These are phyloP conservation scores for Paralichthys olivaceus DNA, from an alignment of 2,113 vertebrate genomes.

Conservation along the genomic window DNA sequence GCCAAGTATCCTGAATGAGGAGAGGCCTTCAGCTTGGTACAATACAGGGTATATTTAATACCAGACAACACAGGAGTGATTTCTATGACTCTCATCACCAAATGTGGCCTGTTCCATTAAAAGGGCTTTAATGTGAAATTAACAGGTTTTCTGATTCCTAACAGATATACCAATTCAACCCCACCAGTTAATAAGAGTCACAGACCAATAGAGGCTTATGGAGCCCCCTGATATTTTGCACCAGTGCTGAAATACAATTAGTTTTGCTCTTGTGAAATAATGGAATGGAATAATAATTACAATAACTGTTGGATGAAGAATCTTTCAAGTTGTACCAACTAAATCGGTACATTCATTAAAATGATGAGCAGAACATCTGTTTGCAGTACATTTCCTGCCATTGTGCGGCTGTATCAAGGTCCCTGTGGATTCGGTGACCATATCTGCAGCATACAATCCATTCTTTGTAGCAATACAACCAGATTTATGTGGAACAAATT, in stretches of 20 bases:
- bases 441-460: conserved; percentile 48
- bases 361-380: not conserved
- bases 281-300: not conserved
- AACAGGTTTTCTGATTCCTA: conserved; percentile 43
- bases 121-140: conserved; percentile 53
- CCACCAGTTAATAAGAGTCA: conserved; percentile 12
- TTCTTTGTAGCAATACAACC: conserved; percentile 57
- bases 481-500: conserved; percentile 69
- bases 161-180: conserved; percentile 24
- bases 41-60: conserved; percentile 60
- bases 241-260: conserved; percentile 11
- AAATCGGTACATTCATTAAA: not conserved
- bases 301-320: not conserved
- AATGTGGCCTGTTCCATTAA: conserved; percentile 45
- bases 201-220: conserved; percentile 22
- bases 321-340: not conserved
- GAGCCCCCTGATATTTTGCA: not conserved
- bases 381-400: conserved; percentile 2
- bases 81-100: conserved; percentile 58
- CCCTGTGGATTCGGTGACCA: conserved; percentile 32
- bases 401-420: conserved; percentile 21
- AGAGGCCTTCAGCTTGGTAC: conserved; percentile 54
- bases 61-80: conserved; percentile 46
- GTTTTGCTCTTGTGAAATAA: conserved; percentile 21
- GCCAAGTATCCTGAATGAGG: conserved; percentile 47